Conservation (phyloP, 2,113 vertebrate genomes). For the Prinia subflava region DNA sequence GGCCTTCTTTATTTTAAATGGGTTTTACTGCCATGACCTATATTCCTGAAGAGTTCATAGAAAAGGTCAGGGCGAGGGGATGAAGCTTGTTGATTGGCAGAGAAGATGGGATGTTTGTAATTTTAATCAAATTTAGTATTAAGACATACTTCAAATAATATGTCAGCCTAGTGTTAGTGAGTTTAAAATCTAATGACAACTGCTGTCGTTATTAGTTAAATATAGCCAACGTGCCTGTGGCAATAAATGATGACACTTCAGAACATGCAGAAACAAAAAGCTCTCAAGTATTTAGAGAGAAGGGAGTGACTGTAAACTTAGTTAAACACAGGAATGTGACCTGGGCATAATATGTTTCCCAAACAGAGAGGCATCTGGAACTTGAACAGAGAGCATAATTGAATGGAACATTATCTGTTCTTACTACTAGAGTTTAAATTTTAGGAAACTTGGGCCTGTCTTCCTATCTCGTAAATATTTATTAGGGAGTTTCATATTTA, state of each 20-base stretch:
- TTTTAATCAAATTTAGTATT: slow-evolving; percentile 78
- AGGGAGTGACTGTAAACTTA: slow-evolving; percentile 70
- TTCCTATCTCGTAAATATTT: neutral
- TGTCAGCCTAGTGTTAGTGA: slow-evolving; percentile 83
- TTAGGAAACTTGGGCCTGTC: neutral
- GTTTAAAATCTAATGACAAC: slow-evolving; percentile 81
- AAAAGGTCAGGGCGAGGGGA: slow-evolving; percentile 62
- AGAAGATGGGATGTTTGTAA: slow-evolving; percentile 76
- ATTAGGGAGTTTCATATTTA: neutral
- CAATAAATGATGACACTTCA: slow-evolving; percentile 69
- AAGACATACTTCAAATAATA: slow-evolving; percentile 78
- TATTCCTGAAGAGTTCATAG: slow-evolving; percentile 57
- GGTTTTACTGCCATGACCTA: neutral
- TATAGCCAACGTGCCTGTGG: slow-evolving; percentile 70
- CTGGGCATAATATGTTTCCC: slow-evolving; percentile 65
- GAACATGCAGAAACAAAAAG: slow-evolving; percentile 76
- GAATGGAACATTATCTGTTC: slow-evolving; percentile 48
- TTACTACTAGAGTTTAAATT: slow-evolving; percentile 46
- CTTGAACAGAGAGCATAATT: slow-evolving; percentile 45
- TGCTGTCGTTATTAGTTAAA: slow-evolving; percentile 79
- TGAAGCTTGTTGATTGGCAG: slow-evolving; percentile 74
- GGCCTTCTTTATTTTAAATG: neutral
- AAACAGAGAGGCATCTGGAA: slow-evolving; percentile 57
- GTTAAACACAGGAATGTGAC: slow-evolving; percentile 75
- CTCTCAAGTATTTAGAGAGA: slow-evolving; percentile 64